phyloP scores from a whole-genome alignment of 2,113 vertebrate species.

The Corythoichthys haematopterus region DNA sequence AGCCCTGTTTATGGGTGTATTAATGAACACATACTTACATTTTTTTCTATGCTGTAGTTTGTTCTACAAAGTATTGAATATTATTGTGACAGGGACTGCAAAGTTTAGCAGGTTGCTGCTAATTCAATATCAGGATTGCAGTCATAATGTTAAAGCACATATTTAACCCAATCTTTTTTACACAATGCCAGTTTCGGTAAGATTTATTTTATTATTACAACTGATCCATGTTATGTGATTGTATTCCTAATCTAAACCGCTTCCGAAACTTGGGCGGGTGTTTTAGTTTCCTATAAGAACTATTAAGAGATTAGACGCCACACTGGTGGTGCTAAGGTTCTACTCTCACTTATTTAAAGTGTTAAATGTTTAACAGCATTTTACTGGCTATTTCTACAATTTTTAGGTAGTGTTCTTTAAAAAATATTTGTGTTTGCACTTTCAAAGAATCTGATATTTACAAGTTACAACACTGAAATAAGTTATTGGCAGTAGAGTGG shows the following conservation, averaged over 20 bases:
- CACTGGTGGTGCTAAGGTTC: not conserved
- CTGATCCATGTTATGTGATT: conserved; percentile 3
- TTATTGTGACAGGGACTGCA: not conserved
- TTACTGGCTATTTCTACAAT: not conserved
- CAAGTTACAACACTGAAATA: not conserved
- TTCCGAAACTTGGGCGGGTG: not conserved
- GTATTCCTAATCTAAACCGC: not conserved
- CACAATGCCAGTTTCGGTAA: not conserved
- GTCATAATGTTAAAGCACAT: not conserved
- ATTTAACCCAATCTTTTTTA: not conserved
- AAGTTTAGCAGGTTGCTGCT: not conserved
- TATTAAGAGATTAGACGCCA: not conserved
- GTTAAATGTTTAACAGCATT: conserved; percentile 5
- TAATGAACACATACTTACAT: conserved; percentile 13
- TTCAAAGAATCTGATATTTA: not conserved
- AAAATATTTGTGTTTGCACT: not conserved
- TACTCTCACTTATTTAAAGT: not conserved
- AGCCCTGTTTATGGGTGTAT: conserved; percentile 12
- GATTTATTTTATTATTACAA: not conserved
- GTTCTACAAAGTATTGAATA: not conserved
- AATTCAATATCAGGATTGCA: conserved; percentile 3
- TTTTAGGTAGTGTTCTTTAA: not conserved
- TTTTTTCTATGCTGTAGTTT: not conserved
- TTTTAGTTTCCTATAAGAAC: conserved; percentile 8
- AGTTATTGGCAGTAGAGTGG: too few species aligned